These are phyloP conservation scores for Caenorhabditis angaria DNA, from an alignment of 2,888 invertebrate species.

Conservation along the genomic window DNA sequence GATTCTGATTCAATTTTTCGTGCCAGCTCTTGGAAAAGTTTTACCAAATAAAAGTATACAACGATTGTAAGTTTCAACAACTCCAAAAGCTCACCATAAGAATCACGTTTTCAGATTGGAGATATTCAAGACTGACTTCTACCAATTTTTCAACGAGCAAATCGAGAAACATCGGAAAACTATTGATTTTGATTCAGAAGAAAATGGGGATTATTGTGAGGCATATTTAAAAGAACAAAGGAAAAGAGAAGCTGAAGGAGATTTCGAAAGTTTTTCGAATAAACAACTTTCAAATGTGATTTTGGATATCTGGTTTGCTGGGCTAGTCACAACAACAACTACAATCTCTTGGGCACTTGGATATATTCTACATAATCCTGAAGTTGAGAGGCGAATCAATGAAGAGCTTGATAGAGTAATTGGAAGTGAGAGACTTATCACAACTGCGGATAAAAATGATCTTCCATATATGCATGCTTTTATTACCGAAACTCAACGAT, in stretches of 20 bases:
- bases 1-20: constrained; percentile 13
- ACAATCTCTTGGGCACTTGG: constrained; percentile 26
- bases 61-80: no score
- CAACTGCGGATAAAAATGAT: constrained; percentile 45
- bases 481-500: constrained; percentile 41
- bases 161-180: constrained; percentile 35
- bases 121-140: constrained; percentile 29
- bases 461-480: constrained; percentile 51
- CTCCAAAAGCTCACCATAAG: no score
- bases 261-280: constrained; percentile 17
- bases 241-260: constrained; percentile 30
- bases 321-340: constrained; percentile 20
- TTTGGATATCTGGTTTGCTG: constrained; percentile 37
- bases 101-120: no score
- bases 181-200: constrained; percentile 38
- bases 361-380: constrained; percentile 25
- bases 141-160: constrained; percentile 42
- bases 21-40: constrained; percentile 10
- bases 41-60: constrained; percentile 17
- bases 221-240: constrained; percentile 39
- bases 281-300: constrained; percentile 28
- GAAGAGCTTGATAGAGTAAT: constrained; percentile 51
- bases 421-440: constrained; percentile 44
- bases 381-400: constrained; percentile 45
- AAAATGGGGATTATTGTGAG: constrained; percentile 35